A percentile compares a stretch with the other conserved stretches of the same genome.
Evolutionary conservation across 2,113 vertebrate genomes (phyloP).

Genomic region (Trichechus manatus): DNA sequence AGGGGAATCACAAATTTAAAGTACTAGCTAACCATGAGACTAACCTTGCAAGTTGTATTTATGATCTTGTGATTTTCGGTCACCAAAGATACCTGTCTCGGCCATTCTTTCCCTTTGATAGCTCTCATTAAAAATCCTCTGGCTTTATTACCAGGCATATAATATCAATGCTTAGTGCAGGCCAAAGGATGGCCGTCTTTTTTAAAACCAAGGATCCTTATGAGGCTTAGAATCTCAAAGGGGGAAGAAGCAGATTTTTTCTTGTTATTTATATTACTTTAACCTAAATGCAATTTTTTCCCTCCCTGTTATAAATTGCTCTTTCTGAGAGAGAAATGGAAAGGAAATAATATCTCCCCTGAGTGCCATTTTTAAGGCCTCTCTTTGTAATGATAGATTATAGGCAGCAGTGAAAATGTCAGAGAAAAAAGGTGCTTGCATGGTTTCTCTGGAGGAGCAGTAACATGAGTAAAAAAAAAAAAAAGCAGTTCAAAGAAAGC

Average conservation of each 20-base stretch:
- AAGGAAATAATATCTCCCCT: conserved; percentile 66
- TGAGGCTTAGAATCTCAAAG: conserved; percentile 51
- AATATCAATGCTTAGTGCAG: conserved; percentile 62
- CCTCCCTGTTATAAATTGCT: conserved; percentile 44
- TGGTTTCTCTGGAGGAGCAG: conserved; percentile 37
- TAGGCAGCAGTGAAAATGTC: conserved; percentile 50
- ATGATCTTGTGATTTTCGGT: conserved; percentile 81
- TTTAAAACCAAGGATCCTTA: conserved; percentile 71
- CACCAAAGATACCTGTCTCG: conserved; percentile 70
- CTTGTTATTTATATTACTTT: conserved; percentile 75
- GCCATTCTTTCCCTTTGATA: conserved; percentile 73
- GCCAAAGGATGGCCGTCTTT: conserved; percentile 61
- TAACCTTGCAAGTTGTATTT: conserved; percentile 80
- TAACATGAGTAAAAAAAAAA: neutral
- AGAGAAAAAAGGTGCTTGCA: neutral
- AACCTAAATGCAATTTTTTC: conserved; percentile 4
- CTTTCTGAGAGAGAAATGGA: conserved; percentile 71
- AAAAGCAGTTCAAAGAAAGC: conserved; percentile 41
- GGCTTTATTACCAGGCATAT: conserved; percentile 77
- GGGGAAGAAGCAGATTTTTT: conserved; percentile 38
- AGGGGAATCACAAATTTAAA: conserved; percentile 76
- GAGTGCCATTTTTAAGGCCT: conserved; percentile 68
- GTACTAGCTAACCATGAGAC: conserved; percentile 71
- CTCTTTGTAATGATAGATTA: conserved; percentile 72
- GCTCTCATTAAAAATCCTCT: conserved; percentile 66